Conservation (phyloP, 2,113 vertebrate genomes). For the Alligator mississippiensis region DNA sequence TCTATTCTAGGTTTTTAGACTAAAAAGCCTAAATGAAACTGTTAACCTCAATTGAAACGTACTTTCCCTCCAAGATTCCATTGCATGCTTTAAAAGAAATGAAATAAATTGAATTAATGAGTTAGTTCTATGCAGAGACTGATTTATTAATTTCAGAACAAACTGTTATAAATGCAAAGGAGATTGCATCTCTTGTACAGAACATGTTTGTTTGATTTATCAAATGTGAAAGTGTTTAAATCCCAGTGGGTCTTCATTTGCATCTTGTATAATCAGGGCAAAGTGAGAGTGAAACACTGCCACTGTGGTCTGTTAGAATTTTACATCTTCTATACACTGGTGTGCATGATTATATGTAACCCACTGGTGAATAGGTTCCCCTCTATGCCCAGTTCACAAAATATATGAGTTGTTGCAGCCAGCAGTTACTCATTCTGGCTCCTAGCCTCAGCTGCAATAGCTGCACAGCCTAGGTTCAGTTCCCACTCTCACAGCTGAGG, state of each 20-base stretch:
- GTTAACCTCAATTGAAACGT: neutral
- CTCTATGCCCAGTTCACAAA: fast-evolving
- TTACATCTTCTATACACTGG: neutral
- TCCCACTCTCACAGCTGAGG: constrained; percentile 22
- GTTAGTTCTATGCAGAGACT: neutral
- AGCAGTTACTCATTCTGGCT: neutral
- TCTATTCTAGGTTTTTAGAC: neutral
- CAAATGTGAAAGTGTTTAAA: constrained; percentile 3
- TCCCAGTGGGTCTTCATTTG: neutral
- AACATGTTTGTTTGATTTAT: constrained; percentile 3
- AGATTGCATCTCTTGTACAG: neutral
- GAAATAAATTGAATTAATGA: constrained; percentile 21
- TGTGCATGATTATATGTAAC: neutral
- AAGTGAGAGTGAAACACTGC: neutral
- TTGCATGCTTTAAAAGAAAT: constrained; percentile 25
- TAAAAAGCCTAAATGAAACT: constrained; percentile 1
- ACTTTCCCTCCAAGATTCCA: constrained; percentile 36
- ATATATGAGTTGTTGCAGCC: neutral
- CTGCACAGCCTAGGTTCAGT: neutral
- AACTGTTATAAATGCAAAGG: constrained; percentile 15
- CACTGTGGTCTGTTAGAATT: neutral
- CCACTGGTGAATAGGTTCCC: neutral
- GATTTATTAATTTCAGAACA: constrained; percentile 55
- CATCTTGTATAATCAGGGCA: neutral
- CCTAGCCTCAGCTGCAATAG: neutral